Conservation (phyloP, 2,797 vertebrate genomes). For the Gallinago stenura region DNA sequence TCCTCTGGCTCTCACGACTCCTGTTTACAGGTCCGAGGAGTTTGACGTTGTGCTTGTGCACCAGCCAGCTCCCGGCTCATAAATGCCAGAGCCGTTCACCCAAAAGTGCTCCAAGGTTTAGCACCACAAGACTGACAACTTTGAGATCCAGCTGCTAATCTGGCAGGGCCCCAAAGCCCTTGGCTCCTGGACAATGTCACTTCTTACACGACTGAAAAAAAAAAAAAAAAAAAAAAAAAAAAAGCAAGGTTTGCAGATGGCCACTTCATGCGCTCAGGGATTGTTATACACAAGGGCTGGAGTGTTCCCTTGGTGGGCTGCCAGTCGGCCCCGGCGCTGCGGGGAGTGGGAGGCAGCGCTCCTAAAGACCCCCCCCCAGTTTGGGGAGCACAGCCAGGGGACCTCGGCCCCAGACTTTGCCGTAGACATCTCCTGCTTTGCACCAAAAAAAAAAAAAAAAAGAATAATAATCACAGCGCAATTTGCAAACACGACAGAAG, state of each 20-base stretch:
- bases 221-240: no score
- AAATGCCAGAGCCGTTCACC: constrained; percentile 17
- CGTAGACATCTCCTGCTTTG: background rate
- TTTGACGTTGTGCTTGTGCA: background rate
- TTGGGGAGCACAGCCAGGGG: background rate
- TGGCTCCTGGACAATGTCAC: constrained; percentile 66
- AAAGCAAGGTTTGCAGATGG: constrained; percentile 69
- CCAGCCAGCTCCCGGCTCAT: constrained; percentile 34
- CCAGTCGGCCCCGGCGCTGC: background rate
- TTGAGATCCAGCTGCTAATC: constrained; percentile 67
- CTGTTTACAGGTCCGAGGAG: background rate
- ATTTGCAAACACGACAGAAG: background rate
- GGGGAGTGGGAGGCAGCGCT: accelerated
- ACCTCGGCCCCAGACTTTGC: background rate
- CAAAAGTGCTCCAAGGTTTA: constrained; percentile 53
- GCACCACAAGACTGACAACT: constrained; percentile 22
- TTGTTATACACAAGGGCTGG: constrained; percentile 28
- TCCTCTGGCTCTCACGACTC: background rate
- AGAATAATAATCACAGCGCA: background rate
- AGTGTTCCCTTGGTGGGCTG: constrained; percentile 54
- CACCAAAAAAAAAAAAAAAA: background rate
- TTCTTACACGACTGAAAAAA: constrained; percentile 44
- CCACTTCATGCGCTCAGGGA: constrained; percentile 42
- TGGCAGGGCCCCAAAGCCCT: constrained; percentile 59
- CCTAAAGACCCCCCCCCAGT: background rate